Evolutionary conservation across 2,113 vertebrate species (phyloP).

Genomic region (Gopherus evgoodei): DNA sequence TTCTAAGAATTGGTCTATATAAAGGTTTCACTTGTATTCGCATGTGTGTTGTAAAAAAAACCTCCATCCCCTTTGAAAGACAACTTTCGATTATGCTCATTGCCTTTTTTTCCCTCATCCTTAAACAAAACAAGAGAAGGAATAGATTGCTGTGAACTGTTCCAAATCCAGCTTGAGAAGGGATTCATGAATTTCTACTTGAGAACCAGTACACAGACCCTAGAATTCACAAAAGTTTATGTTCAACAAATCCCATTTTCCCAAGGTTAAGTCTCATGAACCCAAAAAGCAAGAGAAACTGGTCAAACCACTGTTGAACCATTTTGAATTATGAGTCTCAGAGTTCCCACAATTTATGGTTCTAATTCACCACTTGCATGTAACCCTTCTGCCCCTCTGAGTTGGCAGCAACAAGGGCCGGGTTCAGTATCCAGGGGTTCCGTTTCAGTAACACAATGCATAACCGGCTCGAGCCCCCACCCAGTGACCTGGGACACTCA

Average conservation of each 20-base stretch:
- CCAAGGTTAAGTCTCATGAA: not conserved
- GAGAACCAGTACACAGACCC: not conserved
- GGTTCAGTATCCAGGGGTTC: no score
- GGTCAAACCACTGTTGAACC: not conserved
- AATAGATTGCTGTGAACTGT: not conserved
- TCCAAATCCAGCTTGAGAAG: not conserved
- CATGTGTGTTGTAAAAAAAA: not conserved
- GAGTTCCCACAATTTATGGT: not conserved
- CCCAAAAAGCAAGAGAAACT: not conserved
- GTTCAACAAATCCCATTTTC: not conserved
- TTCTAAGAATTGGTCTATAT: not conserved
- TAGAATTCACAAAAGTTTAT: not conserved
- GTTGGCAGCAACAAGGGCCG: no score
- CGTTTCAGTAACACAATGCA: no score
- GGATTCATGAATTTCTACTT: not conserved
- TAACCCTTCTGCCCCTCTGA: no score
- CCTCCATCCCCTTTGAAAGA: fast-evolving
- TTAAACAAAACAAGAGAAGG: not conserved
- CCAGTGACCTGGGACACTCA: no score
- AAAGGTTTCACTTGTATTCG: not conserved
- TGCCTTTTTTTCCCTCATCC: not conserved
- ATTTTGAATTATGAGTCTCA: not conserved
- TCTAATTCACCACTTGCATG: not conserved
- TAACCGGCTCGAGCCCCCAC: no score
- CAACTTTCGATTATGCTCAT: not conserved